phyloP scores from a whole-genome alignment of 2,888 invertebrate species.

The Busseola fusca region DNA sequence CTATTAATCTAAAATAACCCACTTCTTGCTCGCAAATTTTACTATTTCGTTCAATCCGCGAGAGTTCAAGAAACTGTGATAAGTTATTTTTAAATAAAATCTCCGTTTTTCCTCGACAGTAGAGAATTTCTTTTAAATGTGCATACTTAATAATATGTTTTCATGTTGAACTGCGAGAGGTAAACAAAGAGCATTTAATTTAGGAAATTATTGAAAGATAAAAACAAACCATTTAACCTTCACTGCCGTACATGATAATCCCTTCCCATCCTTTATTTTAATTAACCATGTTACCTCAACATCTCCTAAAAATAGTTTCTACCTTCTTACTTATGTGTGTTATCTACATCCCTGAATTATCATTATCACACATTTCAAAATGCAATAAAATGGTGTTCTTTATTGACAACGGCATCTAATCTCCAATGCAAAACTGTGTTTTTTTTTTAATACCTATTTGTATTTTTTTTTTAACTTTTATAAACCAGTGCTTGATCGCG shows the following conservation, averaged over 20 bases:
- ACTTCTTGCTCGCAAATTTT: constrained; percentile 8
- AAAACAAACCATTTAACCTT: too few relatives aligned
- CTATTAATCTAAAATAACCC: constrained; percentile 21
- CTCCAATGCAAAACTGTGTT: too few relatives aligned
- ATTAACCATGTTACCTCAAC: too few relatives aligned
- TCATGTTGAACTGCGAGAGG: neutral
- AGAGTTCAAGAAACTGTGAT: constrained; percentile 47
- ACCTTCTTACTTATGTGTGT: too few relatives aligned
- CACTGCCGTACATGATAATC: neutral
- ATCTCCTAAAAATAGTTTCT: too few relatives aligned
- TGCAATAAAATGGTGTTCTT: too few relatives aligned
- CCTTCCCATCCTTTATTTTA: neutral
- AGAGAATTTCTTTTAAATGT: constrained; percentile 18
- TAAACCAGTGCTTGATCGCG: too few relatives aligned
- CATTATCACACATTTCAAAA: too few relatives aligned
- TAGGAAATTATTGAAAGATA: neutral
- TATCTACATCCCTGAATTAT: too few relatives aligned
- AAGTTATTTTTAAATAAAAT: constrained; percentile 42
- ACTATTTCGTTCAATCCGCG: constrained; percentile 11
- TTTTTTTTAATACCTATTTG: too few relatives aligned
- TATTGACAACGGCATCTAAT: too few relatives aligned
- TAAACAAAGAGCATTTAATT: constrained; percentile 4
- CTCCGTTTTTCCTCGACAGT: neutral
- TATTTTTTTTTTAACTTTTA: too few relatives aligned
- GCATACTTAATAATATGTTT: constrained; percentile 9